Evolutionary conservation across 2,888 invertebrate species (phyloP).

Genomic region (Smittia aterrima): DNA sequence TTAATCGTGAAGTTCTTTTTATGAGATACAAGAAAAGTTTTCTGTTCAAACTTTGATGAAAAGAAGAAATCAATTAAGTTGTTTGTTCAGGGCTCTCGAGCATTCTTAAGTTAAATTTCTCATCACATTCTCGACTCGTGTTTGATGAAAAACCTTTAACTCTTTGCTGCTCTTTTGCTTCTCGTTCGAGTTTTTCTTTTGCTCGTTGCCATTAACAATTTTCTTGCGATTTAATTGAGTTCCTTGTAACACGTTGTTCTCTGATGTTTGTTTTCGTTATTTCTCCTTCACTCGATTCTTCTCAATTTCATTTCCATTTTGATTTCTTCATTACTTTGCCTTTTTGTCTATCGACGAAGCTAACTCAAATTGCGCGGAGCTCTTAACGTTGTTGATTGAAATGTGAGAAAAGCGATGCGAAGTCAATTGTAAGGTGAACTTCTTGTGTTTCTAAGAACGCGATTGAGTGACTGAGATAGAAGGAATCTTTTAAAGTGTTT

Average conservation of each 20-base stretch:
- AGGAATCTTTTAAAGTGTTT: not conserved
- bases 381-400: not conserved
- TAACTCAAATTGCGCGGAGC: not conserved
- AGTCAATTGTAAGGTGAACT: not conserved
- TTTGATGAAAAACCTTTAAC: not conserved
- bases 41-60: not conserved
- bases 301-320: slow-evolving; percentile 11
- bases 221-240: slow-evolving; percentile 8
- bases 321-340: not conserved
- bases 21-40: not conserved
- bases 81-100: not conserved
- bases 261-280: not conserved
- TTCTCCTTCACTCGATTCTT: not conserved
- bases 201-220: not conserved
- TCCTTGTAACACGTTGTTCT: slow-evolving; percentile 1
- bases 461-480: not conserved
- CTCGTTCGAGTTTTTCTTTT: not conserved
- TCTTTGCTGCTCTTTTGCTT: not conserved
- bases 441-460: slow-evolving; percentile 15
- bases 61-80: not conserved
- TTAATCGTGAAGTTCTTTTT: not conserved
- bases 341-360: not conserved
- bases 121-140: not conserved
- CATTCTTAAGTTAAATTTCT: not conserved
- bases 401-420: slow-evolving; percentile 8